Conservation (phyloP, 2,888 invertebrate species). For the Pterobdella sp. region DNA sequence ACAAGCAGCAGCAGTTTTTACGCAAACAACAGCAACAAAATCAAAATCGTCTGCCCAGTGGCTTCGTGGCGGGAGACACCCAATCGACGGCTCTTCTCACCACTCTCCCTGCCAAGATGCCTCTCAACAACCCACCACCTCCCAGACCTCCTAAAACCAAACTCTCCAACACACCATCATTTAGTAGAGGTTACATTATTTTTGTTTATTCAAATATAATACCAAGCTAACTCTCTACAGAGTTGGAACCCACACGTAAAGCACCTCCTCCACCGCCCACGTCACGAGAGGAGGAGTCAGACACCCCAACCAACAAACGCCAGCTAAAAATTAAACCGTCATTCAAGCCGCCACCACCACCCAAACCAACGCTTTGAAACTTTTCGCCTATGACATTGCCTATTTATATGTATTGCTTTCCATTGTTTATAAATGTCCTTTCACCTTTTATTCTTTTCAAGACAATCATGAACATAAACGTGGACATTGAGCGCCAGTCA, state of each 20-base stretch:
- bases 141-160: slow-evolving; percentile 5
- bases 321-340: neutral
- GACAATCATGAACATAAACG: no score
- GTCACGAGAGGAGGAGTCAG: slow-evolving; percentile 43
- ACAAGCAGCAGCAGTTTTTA: neutral
- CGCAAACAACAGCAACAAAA: neutral
- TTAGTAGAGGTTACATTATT: no score
- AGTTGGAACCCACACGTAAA: no score
- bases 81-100: neutral
- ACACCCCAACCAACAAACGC: slow-evolving; percentile 39
- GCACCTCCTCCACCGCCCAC: slow-evolving; percentile 49
- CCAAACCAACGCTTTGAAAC: neutral
- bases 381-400: no score
- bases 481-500: no score
- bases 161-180: neutral
- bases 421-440: no score
- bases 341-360: neutral
- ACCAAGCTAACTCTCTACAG: no score
- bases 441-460: no score
- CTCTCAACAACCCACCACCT: neutral
- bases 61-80: neutral
- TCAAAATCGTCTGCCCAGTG: neutral
- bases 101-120: neutral
- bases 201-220: no score
- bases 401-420: no score